Evolutionary conservation across 2,797 vertebrate species (phyloP).

Genomic region (Arctocebus calabarensis): DNA sequence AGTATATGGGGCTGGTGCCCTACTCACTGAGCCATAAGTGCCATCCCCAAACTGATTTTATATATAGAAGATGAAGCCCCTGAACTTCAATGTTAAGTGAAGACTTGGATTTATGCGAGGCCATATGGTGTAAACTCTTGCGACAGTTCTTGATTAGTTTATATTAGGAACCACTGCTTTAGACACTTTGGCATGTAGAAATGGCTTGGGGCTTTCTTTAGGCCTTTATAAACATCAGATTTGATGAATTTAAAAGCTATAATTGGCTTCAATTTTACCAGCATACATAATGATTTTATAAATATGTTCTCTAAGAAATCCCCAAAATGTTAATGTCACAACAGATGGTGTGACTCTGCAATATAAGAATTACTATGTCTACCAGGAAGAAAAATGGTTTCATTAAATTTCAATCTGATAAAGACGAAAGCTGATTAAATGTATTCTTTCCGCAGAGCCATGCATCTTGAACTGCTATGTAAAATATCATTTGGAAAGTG

Average conservation of each 20-base stretch:
- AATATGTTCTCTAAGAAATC: conserved; percentile 65
- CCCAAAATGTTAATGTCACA: conserved; percentile 60
- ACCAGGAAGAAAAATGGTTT: conserved; percentile 51
- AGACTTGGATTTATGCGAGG: neutral
- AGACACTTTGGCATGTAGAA: neutral
- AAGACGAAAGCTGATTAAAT: neutral
- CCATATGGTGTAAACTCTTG: neutral
- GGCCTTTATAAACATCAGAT: conserved; percentile 57
- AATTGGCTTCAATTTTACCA: conserved; percentile 51
- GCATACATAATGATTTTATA: conserved; percentile 28
- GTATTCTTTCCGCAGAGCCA: neutral
- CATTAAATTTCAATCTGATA: conserved; percentile 57
- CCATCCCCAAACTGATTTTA: neutral
- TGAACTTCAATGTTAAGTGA: neutral
- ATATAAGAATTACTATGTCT: conserved; percentile 35
- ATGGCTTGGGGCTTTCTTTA: conserved; percentile 59
- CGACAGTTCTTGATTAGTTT: conserved; percentile 57
- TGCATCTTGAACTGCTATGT: neutral
- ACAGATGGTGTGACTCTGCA: conserved; percentile 65
- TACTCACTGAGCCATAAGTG: no score
- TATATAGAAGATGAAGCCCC: neutral
- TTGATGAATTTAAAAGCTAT: conserved; percentile 44
- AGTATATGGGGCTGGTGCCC: no score
- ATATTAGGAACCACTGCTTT: conserved; percentile 18
- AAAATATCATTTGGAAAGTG: neutral